Evolutionary conservation across 2,113 vertebrate species (phyloP).

Genomic region (Crotalus tigris): DNA sequence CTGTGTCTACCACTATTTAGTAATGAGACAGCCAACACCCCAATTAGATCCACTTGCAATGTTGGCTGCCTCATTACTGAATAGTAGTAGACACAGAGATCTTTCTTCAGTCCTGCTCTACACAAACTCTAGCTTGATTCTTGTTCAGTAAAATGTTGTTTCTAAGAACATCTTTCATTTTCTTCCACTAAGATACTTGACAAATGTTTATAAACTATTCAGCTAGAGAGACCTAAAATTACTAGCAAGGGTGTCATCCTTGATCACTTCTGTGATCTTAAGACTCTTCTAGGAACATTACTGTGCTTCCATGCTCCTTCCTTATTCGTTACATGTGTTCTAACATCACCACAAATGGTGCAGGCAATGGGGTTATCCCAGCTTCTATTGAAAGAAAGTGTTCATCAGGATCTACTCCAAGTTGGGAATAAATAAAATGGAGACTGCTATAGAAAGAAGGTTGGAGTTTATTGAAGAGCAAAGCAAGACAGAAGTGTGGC

Average conservation of each 20-base stretch:
- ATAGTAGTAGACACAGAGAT: slow-evolving; percentile 2
- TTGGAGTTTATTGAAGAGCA: too few species aligned
- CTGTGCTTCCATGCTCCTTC: not conserved
- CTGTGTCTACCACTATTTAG: not conserved
- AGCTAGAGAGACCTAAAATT: not conserved
- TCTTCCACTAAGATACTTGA: not conserved
- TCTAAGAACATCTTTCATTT: not conserved
- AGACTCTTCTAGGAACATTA: not conserved
- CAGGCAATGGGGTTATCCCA: not conserved
- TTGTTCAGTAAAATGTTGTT: not conserved
- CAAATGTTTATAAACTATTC: not conserved
- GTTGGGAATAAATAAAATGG: too few species aligned
- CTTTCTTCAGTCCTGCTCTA: not conserved
- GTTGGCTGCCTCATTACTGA: not conserved
- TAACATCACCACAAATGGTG: not conserved
- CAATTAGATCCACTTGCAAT: not conserved
- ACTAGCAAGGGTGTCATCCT: not conserved
- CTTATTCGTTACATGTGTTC: not conserved
- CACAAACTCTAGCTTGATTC: not conserved
- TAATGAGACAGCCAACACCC: not conserved
- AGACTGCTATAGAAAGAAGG: too few species aligned
- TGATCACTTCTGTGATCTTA: not conserved
- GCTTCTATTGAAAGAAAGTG: not conserved
- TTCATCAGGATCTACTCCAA: too few species aligned
- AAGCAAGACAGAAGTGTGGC: too few species aligned